Base-by-base conservation (phyloP, 2,113 vertebrate species). In the Prinia subflava region DNA sequence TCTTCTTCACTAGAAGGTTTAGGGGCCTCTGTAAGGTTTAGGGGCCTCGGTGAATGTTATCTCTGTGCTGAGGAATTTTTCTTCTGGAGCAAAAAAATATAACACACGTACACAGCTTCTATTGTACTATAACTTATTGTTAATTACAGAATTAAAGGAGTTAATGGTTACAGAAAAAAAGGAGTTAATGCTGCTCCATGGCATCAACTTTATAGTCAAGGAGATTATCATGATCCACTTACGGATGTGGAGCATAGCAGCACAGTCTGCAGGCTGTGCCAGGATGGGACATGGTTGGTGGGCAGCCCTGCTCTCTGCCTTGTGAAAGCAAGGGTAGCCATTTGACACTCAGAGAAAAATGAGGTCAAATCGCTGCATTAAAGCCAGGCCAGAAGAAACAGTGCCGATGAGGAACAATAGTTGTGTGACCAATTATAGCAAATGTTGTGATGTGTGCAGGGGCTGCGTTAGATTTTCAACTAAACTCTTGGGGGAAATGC, bases 171-270 rank as follows among this genome's bases (percentile, higher is more conserved):
- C n/a, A n/a, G 69, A 30, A 53, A 71, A 84, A 84, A n/a, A 78
- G 55, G 23, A 71, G 60, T 81, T 95, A 87, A 92, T 65, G 39
- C 31, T 74, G 20, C 47, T 70, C 37, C 50, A 74, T 55, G 80
- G 20, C n/a, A 89, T 79, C 64, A 83, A 17, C 68, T 69, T 90
- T 28, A 86, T 33, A 90, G 60, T 37, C 69, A 75, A 75, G 64
- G 75, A 90, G 90, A 94, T 94, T 92, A 92, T 35, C 27, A 11
- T 15, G 69, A 95, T 90, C 60, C 83, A 92, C 64, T 93, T 82
- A 96, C 0, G 41, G 69, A 60, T 42, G 76, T 60, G 64, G 52
- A 77, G 52, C 39, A 70, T 31, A 33, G 82, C 49, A 93, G 71
- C 68, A 83, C 22, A 23, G 39, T 44, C 28, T 69, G 52, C 68